Conservation (phyloP, 2,888 invertebrate genomes). For the Podotricha telesiphe region DNA sequence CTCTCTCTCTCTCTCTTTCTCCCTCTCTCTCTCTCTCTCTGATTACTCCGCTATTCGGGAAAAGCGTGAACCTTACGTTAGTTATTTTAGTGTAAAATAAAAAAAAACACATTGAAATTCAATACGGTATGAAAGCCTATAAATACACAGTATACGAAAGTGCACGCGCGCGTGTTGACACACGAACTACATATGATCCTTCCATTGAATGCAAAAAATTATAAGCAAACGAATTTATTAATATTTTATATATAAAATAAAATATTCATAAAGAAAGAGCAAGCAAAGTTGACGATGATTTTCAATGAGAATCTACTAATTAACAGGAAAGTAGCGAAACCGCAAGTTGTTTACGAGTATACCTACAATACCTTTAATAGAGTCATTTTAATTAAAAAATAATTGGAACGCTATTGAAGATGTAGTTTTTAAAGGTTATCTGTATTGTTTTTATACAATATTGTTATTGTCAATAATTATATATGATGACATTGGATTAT, state of each 20-base stretch:
- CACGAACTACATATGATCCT: background rate
- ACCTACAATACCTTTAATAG: slow-evolving; percentile 12
- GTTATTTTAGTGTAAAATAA: too few species aligned
- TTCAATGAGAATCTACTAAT: slow-evolving; percentile 23
- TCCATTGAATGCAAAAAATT: background rate
- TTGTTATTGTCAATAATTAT: background rate
- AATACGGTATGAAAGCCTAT: background rate
- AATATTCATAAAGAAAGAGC: background rate
- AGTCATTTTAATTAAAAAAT: slow-evolving; percentile 24
- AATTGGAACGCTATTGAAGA: slow-evolving; percentile 33
- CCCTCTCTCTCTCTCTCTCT: too few species aligned
- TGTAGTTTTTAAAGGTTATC: slow-evolving; percentile 14
- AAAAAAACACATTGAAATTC: background rate
- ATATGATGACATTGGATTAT: slow-evolving; percentile 11
- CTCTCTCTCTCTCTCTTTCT: too few species aligned
- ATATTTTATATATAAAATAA: background rate
- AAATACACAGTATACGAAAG: background rate
- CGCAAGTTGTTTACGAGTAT: slow-evolving; percentile 27
- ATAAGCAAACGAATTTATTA: background rate
- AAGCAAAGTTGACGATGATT: background rate
- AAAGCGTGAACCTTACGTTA: too few species aligned
- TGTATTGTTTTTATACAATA: background rate
- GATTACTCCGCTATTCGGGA: too few species aligned
- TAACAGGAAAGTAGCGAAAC: slow-evolving; percentile 27
- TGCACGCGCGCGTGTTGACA: background rate